These are phyloP conservation scores for Cephus cinctus DNA, from an alignment of 1,140 invertebrate species.

Conservation along the genomic window DNA sequence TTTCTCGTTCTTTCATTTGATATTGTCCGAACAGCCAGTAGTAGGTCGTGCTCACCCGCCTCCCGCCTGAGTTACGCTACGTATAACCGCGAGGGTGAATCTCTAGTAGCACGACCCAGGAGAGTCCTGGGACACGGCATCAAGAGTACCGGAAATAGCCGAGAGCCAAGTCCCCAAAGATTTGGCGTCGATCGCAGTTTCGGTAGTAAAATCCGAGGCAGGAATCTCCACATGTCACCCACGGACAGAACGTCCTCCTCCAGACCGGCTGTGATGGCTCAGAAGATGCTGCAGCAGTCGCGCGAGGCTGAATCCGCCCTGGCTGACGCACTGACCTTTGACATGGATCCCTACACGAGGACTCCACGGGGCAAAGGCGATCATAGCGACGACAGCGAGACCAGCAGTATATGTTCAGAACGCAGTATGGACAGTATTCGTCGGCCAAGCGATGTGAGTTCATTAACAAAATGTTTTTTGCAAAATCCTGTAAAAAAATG, in stretches of 20 bases:
- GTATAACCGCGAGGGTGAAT: slow-evolving; percentile 56
- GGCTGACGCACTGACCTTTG: slow-evolving; percentile 68
- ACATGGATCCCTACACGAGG: slow-evolving; percentile 46
- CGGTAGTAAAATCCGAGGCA: slow-evolving; percentile 42
- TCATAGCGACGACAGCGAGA: slow-evolving; percentile 90
- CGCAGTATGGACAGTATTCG: slow-evolving; percentile 82
- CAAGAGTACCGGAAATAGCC: slow-evolving; percentile 55
- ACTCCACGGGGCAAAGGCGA: slow-evolving; percentile 61
- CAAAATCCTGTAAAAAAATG: not conserved
- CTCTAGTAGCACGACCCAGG: slow-evolving; percentile 40
- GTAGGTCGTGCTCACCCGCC: slow-evolving; percentile 84
- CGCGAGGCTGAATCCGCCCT: slow-evolving; percentile 84
- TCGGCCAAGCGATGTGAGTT: slow-evolving; percentile 78
- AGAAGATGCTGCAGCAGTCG: slow-evolving; percentile 82
- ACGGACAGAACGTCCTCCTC: slow-evolving; percentile 56
- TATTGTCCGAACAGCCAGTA: slow-evolving; percentile 62
- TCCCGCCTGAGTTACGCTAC: slow-evolving; percentile 74
- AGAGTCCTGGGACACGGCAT: slow-evolving; percentile 47
- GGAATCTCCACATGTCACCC: slow-evolving; percentile 49
- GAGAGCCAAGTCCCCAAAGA: slow-evolving; percentile 67
- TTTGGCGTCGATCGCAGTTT: slow-evolving; percentile 47
- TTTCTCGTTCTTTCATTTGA: slow-evolving; percentile 9
- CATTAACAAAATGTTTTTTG: not conserved
- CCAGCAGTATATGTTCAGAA: slow-evolving; percentile 92
- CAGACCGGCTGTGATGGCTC: slow-evolving; percentile 69